Conservation (phyloP, 2,888 invertebrate genomes). For the Drosophila nr. fundita region DNA sequence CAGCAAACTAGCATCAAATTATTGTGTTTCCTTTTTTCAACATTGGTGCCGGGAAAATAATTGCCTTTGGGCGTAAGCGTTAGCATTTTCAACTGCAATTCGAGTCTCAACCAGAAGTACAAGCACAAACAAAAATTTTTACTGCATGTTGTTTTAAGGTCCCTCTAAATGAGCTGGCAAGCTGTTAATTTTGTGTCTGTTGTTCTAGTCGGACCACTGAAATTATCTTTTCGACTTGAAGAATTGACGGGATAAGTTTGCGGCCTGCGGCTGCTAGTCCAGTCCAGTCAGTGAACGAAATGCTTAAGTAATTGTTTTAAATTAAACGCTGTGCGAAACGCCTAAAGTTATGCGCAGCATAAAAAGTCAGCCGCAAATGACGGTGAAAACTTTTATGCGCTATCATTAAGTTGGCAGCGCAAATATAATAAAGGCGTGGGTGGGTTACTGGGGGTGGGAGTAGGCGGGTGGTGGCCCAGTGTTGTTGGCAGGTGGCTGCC, state of each 20-base stretch:
- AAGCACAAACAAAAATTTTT: background rate
- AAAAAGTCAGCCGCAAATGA: conserved; percentile 59
- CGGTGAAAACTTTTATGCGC: conserved; percentile 70
- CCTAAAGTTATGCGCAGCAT: conserved; percentile 70
- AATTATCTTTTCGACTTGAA: conserved; percentile 10
- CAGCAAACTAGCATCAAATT: conserved; percentile 45
- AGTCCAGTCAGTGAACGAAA: conserved; percentile 5
- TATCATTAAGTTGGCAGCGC: conserved; percentile 73
- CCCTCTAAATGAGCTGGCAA: conserved; percentile 33
- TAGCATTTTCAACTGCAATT: conserved; percentile 43
- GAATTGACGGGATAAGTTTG: conserved; percentile 12
- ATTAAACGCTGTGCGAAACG: conserved; percentile 73
- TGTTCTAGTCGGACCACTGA: conserved; percentile 6
- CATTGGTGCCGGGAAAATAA: conserved; percentile 10
- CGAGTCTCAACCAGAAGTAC: background rate
- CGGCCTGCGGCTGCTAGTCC: conserved; percentile 20
- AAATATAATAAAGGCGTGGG: conserved; percentile 65
- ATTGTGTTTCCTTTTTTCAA: conserved; percentile 32
- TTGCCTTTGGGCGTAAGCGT: conserved; percentile 30
- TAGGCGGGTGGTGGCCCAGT: background rate
- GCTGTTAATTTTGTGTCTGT: conserved; percentile 30
- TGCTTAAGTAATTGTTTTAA: conserved; percentile 78
- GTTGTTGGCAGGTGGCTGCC: conserved; percentile 7
- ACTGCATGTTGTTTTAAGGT: conserved; percentile 24
- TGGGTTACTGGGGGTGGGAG: conserved; percentile 2